phyloP scores from a whole-genome alignment of 2,113 vertebrate genomes.

The Coturnix japonica region DNA sequence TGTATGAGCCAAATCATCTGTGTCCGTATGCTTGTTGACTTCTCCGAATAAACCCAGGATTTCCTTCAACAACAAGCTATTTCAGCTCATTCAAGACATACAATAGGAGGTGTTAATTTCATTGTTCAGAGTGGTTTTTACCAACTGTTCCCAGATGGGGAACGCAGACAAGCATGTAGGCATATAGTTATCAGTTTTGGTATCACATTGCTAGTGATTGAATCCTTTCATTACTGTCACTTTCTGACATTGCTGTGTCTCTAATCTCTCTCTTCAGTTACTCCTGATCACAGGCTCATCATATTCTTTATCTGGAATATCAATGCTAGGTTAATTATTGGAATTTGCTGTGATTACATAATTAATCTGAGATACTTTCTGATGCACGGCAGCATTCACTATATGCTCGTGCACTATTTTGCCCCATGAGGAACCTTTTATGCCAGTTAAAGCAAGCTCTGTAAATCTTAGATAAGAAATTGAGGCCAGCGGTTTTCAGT shows the following conservation, averaged over 20 bases:
- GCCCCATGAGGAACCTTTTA: not conserved
- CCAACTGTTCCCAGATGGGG: not conserved
- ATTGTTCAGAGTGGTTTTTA: not conserved
- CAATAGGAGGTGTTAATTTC: not conserved
- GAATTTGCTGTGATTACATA: not conserved
- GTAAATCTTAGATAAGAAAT: not conserved
- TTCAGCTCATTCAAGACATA: not conserved
- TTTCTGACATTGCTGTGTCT: not conserved
- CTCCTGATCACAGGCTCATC: not conserved
- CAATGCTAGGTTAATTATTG: not conserved
- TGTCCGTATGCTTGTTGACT: not conserved
- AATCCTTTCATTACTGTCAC: fast-evolving
- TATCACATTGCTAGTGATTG: not conserved
- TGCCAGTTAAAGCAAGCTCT: not conserved
- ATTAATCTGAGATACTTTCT: not conserved
- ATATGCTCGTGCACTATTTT: not conserved
- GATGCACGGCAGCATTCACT: not conserved
- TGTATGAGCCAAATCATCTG: not conserved
- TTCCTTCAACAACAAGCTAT: not conserved
- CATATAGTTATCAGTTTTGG: not conserved
- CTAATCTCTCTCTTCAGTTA: not conserved
- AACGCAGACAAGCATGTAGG: not conserved
- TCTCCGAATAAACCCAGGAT: not conserved
- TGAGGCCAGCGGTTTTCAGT: not conserved
- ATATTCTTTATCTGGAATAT: not conserved